A percentile compares a stretch with the other conserved stretches of the same genome.
Evolutionary conservation across 1,140 invertebrate species (phyloP).

Genomic region (Ephestia elutella): DNA sequence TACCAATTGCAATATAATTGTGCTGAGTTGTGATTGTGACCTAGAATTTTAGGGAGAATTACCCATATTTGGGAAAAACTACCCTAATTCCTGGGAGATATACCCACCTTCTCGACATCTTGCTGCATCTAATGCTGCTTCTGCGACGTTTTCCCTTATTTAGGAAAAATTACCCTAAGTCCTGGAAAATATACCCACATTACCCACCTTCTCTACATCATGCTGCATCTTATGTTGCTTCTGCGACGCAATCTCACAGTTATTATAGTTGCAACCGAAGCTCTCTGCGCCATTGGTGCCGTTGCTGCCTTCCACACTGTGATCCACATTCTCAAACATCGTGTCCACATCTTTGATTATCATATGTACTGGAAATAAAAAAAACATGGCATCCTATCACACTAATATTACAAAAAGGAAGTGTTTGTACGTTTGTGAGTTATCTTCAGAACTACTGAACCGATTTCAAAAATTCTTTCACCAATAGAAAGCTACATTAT

Average conservation of each 20-base stretch:
- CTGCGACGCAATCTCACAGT: slow-evolving; percentile 49
- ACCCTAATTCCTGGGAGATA: slow-evolving; percentile 2
- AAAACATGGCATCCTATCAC: no score
- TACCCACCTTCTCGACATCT: slow-evolving; percentile 61
- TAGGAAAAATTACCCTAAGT: slow-evolving; percentile 4
- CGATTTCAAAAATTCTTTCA: no score
- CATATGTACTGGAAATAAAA: slow-evolving; percentile 76
- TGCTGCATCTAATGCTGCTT: slow-evolving; percentile 67
- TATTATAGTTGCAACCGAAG: slow-evolving; percentile 61
- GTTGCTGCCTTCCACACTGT: slow-evolving; percentile 24
- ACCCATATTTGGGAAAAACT: no score
- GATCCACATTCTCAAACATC: slow-evolving; percentile 81
- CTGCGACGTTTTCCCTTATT: slow-evolving; percentile 26
- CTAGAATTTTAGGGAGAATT: no score
- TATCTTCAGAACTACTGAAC: no score
- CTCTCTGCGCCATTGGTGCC: slow-evolving; percentile 48
- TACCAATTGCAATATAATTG: no score
- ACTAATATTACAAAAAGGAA: no score
- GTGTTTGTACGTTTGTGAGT: no score
- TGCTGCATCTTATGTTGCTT: slow-evolving; percentile 68
- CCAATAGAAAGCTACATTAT: no score
- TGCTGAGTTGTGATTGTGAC: no score
- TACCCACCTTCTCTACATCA: slow-evolving; percentile 60
- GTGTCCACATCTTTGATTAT: slow-evolving; percentile 88
- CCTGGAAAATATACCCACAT: background rate